These are phyloP conservation scores for Urocolius indicus DNA, from an alignment of 2,113 vertebrate genomes.

Conservation along the genomic window DNA sequence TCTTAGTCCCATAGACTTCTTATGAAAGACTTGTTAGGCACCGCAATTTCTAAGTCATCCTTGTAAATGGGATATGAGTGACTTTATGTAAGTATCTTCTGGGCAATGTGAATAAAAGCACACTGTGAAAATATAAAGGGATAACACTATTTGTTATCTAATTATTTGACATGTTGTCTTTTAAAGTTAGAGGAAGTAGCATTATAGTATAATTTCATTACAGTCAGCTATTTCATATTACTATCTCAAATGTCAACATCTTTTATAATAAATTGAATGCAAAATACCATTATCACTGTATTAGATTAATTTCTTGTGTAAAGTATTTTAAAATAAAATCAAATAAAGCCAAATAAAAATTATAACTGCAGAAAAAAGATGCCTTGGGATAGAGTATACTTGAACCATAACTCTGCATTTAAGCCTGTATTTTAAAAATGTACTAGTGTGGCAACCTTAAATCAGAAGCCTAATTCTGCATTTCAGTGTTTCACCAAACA, in stretches of 20 bases:
- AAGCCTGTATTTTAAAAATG: neutral
- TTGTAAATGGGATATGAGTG: neutral
- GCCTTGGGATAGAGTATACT: neutral
- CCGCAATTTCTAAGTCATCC: neutral
- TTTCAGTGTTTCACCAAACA: neutral
- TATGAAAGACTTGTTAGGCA: neutral
- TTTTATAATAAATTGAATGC: conserved; percentile 52
- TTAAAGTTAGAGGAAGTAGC: conserved; percentile 12
- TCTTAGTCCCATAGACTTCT: neutral
- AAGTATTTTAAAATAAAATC: conserved; percentile 36
- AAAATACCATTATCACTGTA: conserved; percentile 43
- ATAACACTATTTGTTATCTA: neutral
- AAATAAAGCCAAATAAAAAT: conserved; percentile 43
- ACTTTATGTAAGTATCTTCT: neutral
- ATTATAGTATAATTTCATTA: conserved; percentile 5
- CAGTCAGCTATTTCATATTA: neutral
- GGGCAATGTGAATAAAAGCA: neutral
- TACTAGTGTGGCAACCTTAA: neutral
- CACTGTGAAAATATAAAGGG: neutral
- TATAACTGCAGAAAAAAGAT: conserved; percentile 20
- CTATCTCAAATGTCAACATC: conserved; percentile 3
- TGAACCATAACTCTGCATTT: neutral
- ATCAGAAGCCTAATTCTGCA: neutral
- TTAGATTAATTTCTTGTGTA: conserved; percentile 47
- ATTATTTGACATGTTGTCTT: neutral